Percentiles rank a stretch among this genome's conserved stretches.
Evolutionary conservation across 2,113 vertebrate species (phyloP).

Genomic region (Cyanoliseus patagonus): DNA sequence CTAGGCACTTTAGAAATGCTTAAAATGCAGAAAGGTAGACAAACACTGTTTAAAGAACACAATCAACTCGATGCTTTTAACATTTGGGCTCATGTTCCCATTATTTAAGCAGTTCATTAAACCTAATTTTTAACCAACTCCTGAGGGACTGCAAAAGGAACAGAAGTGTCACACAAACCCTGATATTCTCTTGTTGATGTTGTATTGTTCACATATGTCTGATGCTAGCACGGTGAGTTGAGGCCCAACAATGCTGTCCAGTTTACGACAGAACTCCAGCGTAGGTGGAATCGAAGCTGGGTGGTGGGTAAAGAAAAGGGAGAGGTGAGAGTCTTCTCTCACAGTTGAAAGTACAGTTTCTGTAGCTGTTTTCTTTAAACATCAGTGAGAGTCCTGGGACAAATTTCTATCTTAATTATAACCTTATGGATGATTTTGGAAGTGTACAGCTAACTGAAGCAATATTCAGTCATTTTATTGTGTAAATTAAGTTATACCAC

Average conservation of each 20-base stretch:
- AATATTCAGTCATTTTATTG: not conserved
- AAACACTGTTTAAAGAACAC: not conserved
- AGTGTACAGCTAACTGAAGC: not conserved
- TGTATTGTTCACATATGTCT: constrained; percentile 98
- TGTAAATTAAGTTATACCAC: not conserved
- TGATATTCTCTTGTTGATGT: constrained; percentile 91
- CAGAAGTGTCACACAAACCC: constrained; percentile 80
- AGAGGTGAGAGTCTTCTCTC: not conserved
- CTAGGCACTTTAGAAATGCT: not conserved
- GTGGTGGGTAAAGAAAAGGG: not conserved
- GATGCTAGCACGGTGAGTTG: constrained; percentile 96
- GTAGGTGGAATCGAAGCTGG: constrained; percentile 87
- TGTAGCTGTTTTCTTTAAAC: not conserved
- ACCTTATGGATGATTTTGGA: not conserved
- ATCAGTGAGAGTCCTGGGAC: not conserved
- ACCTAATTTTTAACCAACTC: not conserved
- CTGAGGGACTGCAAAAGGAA: not conserved
- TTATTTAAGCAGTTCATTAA: constrained; percentile 5
- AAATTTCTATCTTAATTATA: not conserved
- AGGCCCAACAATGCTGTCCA: constrained; percentile 93
- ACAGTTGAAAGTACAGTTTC: not conserved
- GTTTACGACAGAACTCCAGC: constrained; percentile 90
- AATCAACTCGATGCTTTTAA: not conserved
- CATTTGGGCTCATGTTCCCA: not conserved
- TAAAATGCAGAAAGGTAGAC: not conserved